These are phyloP conservation scores for Emberiza fucata DNA, from an alignment of 2,113 vertebrate genomes.

Conservation along the genomic window DNA sequence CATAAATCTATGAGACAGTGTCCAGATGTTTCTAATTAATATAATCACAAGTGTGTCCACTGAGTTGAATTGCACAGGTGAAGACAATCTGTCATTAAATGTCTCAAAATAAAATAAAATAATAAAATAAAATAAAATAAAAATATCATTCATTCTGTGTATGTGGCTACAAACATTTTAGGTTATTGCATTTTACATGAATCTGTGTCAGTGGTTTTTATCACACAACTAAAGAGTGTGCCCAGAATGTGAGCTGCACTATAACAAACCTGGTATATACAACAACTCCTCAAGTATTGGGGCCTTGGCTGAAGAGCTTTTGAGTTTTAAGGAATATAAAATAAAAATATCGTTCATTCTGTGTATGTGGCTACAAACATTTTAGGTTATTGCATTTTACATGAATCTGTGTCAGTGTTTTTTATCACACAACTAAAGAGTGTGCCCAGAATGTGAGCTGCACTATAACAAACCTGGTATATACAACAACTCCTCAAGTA, in stretches of 20 bases:
- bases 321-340: background rate
- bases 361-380: background rate
- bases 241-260: background rate
- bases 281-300: background rate
- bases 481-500: background rate
- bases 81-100: background rate
- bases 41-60: background rate
- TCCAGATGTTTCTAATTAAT: background rate
- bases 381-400: background rate
- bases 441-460: background rate
- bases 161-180: background rate
- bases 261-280: background rate
- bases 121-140: background rate
- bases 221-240: background rate
- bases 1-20: background rate
- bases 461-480: background rate
- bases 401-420: background rate
- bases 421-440: background rate
- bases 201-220: background rate
- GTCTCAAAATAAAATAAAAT: background rate
- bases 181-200: background rate
- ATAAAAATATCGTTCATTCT: background rate
- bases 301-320: background rate
- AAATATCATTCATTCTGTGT: background rate
- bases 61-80: background rate